These are phyloP conservation scores for Xenopus petersii DNA, from an alignment of 2,797 vertebrate species.

Conservation along the genomic window DNA sequence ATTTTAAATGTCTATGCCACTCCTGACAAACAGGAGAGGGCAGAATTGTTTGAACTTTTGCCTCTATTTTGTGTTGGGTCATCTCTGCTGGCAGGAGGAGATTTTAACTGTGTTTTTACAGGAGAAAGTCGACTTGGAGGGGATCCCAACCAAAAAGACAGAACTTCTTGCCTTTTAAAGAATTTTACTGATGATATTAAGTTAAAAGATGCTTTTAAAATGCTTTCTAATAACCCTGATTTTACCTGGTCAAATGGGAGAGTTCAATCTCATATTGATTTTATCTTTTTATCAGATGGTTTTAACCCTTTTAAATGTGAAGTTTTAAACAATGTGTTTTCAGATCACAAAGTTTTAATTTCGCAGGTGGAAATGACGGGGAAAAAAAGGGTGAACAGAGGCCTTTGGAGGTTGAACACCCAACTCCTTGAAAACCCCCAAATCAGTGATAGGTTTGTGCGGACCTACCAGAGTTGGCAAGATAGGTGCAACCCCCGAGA, in stretches of 20 bases:
- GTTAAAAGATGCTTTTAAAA: neutral
- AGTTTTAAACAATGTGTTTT: neutral
- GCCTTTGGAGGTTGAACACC: neutral
- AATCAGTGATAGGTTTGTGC: neutral
- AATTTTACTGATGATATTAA: neutral
- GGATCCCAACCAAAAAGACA: no score
- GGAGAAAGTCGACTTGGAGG: neutral
- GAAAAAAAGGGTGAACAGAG: neutral
- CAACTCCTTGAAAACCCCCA: neutral
- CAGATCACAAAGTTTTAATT: neutral
- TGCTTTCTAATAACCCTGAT: neutral
- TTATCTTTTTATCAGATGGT: neutral
- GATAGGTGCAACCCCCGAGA: no score
- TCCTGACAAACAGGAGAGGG: neutral
- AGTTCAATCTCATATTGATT: neutral
- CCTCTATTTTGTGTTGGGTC: neutral
- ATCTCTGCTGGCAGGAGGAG: neutral
- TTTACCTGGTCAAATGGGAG: neutral
- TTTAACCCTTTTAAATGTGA: neutral
- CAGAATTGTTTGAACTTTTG: neutral
- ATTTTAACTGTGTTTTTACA: neutral
- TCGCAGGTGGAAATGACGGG: neutral
- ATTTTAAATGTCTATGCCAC: neutral
- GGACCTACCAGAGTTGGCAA: no score
- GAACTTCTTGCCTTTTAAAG: neutral